phyloP scores from a whole-genome alignment of 2,113 vertebrate genomes.

The Verasper variegatus region DNA sequence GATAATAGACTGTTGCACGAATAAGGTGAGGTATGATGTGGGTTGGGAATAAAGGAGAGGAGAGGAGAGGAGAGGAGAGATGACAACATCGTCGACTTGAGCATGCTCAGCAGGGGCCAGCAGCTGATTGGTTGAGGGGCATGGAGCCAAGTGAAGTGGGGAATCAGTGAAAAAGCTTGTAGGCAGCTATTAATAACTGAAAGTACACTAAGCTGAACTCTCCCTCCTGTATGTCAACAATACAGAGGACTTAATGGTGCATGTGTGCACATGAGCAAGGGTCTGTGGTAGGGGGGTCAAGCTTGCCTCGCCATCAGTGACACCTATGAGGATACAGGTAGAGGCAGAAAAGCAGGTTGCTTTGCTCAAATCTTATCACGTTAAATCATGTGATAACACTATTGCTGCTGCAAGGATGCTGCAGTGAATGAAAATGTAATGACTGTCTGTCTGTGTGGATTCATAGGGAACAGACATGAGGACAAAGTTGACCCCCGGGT shows the following conservation, averaged over 20 bases:
- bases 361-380: background rate
- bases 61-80: conserved; percentile 15
- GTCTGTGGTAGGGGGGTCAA: background rate
- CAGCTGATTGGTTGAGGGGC: conserved; percentile 50
- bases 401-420: background rate
- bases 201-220: conserved; percentile 36
- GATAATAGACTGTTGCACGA: too few relatives aligned
- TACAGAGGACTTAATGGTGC: background rate
- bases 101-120: conserved; percentile 38
- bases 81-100: conserved; percentile 24
- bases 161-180: conserved; percentile 31
- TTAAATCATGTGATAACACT: conserved; percentile 5
- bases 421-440: conserved; percentile 6
- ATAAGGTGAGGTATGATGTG: background rate
- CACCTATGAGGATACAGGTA: background rate
- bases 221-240: conserved; percentile 33
- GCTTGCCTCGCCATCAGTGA: background rate
- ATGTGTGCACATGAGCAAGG: background rate
- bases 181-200: conserved; percentile 59
- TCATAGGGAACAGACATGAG: background rate
- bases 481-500: background rate
- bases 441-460: background rate
- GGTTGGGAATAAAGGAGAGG: background rate
- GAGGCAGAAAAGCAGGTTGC: background rate
- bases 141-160: conserved; percentile 42